These are phyloP conservation scores for Aricia artaxerxes DNA, from an alignment of 2,888 invertebrate species.

Conservation along the genomic window DNA sequence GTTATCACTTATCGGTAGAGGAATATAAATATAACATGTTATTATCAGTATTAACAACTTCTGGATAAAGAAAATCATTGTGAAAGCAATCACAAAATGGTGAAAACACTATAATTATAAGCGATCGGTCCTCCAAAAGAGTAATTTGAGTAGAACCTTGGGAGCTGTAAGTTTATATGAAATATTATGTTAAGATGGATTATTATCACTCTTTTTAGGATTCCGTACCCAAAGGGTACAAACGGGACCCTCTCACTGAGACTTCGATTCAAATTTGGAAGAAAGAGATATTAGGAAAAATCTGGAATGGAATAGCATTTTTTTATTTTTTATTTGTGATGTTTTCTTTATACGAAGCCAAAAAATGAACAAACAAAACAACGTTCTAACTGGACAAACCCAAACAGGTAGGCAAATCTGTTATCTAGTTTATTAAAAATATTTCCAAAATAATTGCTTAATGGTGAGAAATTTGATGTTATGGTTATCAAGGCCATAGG, in stretches of 20 bases:
- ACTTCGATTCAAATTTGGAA: no score
- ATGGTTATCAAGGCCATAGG: neutral
- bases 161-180: no score
- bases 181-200: no score
- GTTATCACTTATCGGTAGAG: slow-evolving; percentile 29
- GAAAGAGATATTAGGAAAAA: no score
- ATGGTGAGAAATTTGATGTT: neutral
- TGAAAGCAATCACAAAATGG: neutral
- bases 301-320: no score
- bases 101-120: neutral
- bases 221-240: no score
- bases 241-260: no score
- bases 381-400: neutral
- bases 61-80: neutral
- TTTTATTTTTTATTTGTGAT: no score
- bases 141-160: no score
- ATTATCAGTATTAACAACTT: neutral
- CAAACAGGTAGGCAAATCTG: neutral
- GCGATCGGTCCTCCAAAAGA: no score
- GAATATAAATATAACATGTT: slow-evolving; percentile 11
- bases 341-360: no score
- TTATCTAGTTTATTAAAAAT: neutral
- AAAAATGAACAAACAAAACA: neutral
- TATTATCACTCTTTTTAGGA: no score
- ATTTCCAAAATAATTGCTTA: neutral